Conservation (phyloP, 2,113 vertebrate genomes). For the Bufo gargarizans region DNA sequence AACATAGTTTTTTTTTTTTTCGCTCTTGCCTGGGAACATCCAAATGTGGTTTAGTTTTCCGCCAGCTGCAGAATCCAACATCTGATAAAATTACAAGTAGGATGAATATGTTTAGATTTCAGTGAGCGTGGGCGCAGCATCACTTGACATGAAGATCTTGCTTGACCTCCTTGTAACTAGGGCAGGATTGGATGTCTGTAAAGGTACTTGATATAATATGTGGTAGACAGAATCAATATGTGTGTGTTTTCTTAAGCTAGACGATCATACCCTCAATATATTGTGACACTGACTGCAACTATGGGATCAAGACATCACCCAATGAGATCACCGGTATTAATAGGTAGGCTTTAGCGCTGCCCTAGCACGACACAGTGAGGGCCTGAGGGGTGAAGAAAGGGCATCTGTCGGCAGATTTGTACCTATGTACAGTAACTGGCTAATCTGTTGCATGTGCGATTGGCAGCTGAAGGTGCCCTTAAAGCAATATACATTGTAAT, state of each 20-base stretch:
- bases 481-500: no score
- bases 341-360: no score
- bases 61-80: constrained; percentile 32
- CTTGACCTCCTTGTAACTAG: background rate
- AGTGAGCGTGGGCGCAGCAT: background rate
- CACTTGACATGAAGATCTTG: constrained; percentile 13
- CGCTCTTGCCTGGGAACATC: constrained; percentile 11
- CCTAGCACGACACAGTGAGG: no score
- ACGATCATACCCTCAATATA: no score
- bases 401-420: no score
- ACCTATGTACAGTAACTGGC: no score
- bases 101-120: constrained; percentile 29
- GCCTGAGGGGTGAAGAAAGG: no score
- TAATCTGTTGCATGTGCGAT: no score
- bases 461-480: no score
- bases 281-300: no score
- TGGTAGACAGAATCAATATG: background rate
- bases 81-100: constrained; percentile 46
- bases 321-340: no score
- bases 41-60: constrained; percentile 34
- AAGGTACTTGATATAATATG: background rate
- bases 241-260: background rate
- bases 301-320: no score
- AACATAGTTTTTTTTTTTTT: constrained; percentile 5
- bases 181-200: background rate